Evolutionary conservation across 2,888 invertebrate species (phyloP), one percentile per base, ranked within the genome.

Genomic region (Corbicula japonica): DNA sequence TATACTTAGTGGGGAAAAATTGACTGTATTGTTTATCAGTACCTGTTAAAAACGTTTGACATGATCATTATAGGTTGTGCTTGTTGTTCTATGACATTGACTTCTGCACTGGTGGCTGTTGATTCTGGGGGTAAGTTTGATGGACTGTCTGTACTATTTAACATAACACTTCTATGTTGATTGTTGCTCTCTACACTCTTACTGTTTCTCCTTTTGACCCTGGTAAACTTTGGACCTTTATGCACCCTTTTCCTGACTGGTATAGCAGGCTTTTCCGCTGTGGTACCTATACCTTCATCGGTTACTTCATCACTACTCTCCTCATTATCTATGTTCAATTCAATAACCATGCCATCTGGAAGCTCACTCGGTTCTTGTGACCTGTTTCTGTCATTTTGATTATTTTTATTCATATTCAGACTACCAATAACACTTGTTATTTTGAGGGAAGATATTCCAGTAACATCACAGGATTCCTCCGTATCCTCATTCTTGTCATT

Each of bases 31-130:
- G 5, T 10, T 8, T 32, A 10, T 26, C 8, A 41, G 28, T 65
- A 66, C 66, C 52, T 66, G 38, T 66, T 38, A 41, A 38, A 38
- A 21, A 66, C 26, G 54, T 66, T 66, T 6, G 66, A 66, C 66
- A 66, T 52, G 18, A 66, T 66, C 66, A 66, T 66, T 3, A 66
- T 34, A 18, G 66, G 66, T 26, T 66, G 48, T 21, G 48, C 61
- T n/a, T 10, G 6, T 4, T 12, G n/a, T n/a, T n/a, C n/a, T n/a
- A n/a, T n/a, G n/a, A n/a, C n/a, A n/a, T n/a, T n/a, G n/a, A n/a
- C n/a, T n/a, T n/a, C n/a, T n/a, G n/a, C n/a, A n/a, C n/a, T n/a
- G n/a, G n/a, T n/a, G n/a, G n/a, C n/a, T n/a, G n/a, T n/a, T n/a
- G n/a, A n/a, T n/a, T n/a, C n/a, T n/a, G n/a, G n/a, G n/a, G n/a